These are phyloP conservation scores for Festucalex cinctus DNA, from an alignment of 2,113 vertebrate genomes.

Conservation along the genomic window DNA sequence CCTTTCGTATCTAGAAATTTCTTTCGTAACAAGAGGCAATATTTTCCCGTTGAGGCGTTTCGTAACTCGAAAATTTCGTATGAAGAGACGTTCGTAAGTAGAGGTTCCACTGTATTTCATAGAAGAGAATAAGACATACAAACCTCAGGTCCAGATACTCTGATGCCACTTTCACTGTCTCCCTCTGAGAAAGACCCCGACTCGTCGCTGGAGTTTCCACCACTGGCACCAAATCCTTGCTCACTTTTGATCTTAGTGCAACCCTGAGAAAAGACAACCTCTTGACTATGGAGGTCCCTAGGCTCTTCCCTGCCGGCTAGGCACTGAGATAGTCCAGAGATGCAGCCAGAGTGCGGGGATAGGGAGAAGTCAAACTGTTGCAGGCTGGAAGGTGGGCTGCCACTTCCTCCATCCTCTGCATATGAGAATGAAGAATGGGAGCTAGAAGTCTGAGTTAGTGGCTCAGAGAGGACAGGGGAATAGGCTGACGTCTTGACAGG, in stretches of 20 bases:
- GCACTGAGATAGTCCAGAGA: conserved; percentile 79
- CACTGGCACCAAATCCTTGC: conserved; percentile 90
- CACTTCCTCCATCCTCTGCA: conserved; percentile 89
- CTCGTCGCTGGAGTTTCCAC: conserved; percentile 96
- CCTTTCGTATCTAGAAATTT: too few relatives aligned
- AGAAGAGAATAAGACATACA: conserved; percentile 13
- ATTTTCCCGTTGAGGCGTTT: too few relatives aligned
- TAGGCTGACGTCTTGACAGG: conserved; percentile 91
- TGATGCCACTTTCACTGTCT: conserved; percentile 93
- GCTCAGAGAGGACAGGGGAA: conserved; percentile 93
- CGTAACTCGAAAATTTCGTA: too few relatives aligned
- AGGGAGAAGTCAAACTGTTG: conserved; percentile 97
- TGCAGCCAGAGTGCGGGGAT: conserved; percentile 85
- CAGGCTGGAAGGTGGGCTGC: conserved; percentile 93
- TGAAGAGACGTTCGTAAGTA: too few relatives aligned
- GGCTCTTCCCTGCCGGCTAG: conserved; percentile 77
- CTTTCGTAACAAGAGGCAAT: too few relatives aligned
- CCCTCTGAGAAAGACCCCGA: conserved; percentile 98
- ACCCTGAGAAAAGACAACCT: conserved; percentile 83
- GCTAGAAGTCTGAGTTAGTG: conserved; percentile 94
- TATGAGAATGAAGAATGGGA: conserved; percentile 98
- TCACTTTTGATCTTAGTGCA: conserved; percentile 98
- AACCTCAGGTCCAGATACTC: conserved; percentile 89
- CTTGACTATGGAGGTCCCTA: conserved; percentile 82
- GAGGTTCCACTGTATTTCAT: too few relatives aligned